Conservation (phyloP, 2,797 vertebrate genomes). For the Florisuga fusca region DNA sequence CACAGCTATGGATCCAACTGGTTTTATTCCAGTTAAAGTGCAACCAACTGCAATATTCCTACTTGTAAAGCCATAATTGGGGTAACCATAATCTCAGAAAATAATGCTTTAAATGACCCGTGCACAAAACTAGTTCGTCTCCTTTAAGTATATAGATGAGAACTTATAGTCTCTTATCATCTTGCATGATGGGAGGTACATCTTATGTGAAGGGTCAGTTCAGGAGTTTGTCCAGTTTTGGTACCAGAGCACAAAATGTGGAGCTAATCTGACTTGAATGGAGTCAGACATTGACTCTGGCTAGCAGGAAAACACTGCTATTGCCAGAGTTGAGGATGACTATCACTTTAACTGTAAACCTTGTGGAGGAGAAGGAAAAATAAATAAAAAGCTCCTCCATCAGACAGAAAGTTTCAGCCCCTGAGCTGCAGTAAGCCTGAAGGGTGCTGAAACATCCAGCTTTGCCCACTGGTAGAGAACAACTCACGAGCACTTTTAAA, state of each 20-base stretch:
- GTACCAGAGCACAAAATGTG: not conserved
- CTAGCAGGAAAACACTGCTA: not conserved
- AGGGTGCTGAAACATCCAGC: not conserved
- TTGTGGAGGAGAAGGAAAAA: not conserved
- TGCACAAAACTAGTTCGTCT: not conserved
- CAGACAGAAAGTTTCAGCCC: not conserved
- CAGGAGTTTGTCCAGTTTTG: not conserved
- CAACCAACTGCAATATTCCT: constrained; percentile 37
- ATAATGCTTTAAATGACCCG: not conserved
- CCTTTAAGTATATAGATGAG: not conserved
- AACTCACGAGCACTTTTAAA: not conserved
- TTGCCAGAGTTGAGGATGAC: not conserved
- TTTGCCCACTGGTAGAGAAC: not conserved
- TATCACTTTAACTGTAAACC: not conserved
- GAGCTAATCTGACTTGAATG: not conserved
- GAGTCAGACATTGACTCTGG: not conserved
- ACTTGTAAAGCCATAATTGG: constrained; percentile 9
- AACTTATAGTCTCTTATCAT: not conserved
- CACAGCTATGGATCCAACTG: constrained; percentile 56
- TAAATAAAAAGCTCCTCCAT: not conserved
- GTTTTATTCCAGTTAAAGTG: constrained; percentile 52
- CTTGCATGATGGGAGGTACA: not conserved
- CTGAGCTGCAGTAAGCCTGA: not conserved
- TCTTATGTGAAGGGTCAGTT: not conserved
- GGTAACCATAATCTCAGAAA: constrained; percentile 5